Evolutionary conservation across 2,113 vertebrate genomes (phyloP).

Genomic region (Corydoras maculifer): DNA sequence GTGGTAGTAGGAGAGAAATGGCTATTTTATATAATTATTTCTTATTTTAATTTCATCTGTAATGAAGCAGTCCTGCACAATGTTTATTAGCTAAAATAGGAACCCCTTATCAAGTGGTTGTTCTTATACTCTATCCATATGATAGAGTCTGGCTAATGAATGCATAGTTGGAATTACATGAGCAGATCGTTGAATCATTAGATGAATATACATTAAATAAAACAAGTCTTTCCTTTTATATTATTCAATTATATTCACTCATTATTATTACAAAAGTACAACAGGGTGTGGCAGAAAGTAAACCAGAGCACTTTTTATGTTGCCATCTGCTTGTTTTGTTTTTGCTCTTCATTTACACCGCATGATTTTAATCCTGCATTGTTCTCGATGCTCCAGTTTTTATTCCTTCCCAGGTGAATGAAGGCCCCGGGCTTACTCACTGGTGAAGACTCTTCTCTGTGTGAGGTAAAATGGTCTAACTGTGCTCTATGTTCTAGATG

Average conservation of each 20-base stretch:
- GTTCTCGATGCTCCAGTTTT: conserved; percentile 17
- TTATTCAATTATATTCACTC: too few relatives aligned
- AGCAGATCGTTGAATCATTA: conserved; percentile 2
- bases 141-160: not conserved
- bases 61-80: not conserved
- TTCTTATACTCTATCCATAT: not conserved
- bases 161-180: not conserved
- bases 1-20: not conserved
- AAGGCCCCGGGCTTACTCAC: not conserved
- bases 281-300: too few relatives aligned
- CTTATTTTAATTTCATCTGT: not conserved
- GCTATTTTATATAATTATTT: not conserved
- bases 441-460: not conserved
- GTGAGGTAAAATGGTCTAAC: not conserved
- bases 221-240: too few relatives aligned
- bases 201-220: not conserved
- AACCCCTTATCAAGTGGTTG: not conserved
- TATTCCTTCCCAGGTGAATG: conserved; percentile 23
- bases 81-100: conserved; percentile 2
- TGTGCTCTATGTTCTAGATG: conserved; percentile 70
- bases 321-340: not conserved
- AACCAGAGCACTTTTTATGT: not conserved
- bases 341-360: not conserved
- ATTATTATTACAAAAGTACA: too few relatives aligned
- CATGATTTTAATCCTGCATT: conserved; percentile 17